Conservation (phyloP, 53 echinoderm and acorn worm species). For the Echinarachnius parma region DNA sequence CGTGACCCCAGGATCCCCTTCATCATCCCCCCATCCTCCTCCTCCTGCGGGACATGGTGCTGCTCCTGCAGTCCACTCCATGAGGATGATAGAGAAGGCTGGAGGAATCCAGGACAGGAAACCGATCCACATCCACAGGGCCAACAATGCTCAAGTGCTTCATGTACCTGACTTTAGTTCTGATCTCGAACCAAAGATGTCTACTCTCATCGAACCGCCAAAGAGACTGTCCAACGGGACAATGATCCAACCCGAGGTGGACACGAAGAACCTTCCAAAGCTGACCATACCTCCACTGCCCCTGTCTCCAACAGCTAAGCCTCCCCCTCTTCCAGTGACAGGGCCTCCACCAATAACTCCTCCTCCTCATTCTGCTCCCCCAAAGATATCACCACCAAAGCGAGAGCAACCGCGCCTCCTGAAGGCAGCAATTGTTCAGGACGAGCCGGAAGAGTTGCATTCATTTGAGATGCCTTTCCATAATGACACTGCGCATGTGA, state of each 20-base stretch:
- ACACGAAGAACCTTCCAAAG: constrained; percentile 32
- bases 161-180: constrained; percentile 36
- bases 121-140: constrained; percentile 51
- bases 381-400: constrained; percentile 36
- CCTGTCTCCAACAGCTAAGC: constrained; percentile 34
- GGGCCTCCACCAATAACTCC: constrained; percentile 41
- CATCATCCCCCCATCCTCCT: constrained; percentile 43
- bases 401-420: constrained; percentile 30
- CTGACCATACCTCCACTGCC: constrained; percentile 40
- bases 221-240: constrained; percentile 38
- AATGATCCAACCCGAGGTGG: constrained; percentile 32
- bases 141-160: constrained; percentile 46
- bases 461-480: constrained; percentile 21
- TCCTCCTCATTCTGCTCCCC: constrained; percentile 24
- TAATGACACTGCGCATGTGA: neutral
- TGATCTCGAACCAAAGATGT: constrained; percentile 26
- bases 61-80: constrained; percentile 48
- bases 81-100: constrained; percentile 28
- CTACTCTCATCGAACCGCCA: constrained; percentile 34
- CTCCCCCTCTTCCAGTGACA: constrained; percentile 35
- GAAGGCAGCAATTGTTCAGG: constrained; percentile 28
- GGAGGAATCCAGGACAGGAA: constrained; percentile 44
- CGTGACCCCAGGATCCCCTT: constrained; percentile 40
- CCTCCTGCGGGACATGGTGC: constrained; percentile 65
- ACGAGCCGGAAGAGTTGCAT: constrained; percentile 28